A percentile compares a stretch with the other conserved stretches of the same genome.
These are phyloP conservation scores for Otolemur crassicaudatus DNA, from an alignment of 2,797 vertebrate genomes.

Conservation along the genomic window DNA sequence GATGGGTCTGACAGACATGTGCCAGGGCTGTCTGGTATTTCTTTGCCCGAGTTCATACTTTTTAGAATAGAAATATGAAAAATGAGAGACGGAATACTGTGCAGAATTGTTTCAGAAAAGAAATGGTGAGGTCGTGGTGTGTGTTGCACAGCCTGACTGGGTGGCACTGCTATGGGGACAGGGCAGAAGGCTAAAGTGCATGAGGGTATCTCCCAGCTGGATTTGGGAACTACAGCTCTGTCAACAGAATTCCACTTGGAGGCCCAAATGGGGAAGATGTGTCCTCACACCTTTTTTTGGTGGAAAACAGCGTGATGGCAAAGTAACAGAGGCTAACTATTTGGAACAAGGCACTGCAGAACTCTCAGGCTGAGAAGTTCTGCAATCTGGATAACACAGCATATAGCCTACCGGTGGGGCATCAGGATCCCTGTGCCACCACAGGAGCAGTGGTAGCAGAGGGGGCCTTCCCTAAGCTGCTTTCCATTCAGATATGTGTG, in stretches of 20 bases:
- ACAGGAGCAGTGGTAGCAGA: not conserved
- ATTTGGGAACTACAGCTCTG: not conserved
- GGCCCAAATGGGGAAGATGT: not conserved
- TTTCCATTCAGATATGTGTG: not conserved
- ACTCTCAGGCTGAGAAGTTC: not conserved
- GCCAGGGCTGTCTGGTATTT: not conserved
- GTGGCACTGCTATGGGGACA: not conserved
- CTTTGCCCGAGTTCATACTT: not conserved
- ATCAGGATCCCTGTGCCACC: not conserved
- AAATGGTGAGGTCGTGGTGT: not conserved
- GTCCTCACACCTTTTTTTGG: not conserved
- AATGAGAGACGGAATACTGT: not conserved
- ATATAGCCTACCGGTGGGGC: accelerated
- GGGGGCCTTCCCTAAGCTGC: not conserved
- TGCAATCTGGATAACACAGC: not conserved
- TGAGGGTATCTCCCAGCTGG: not conserved
- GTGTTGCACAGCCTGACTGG: not conserved
- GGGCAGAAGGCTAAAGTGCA: not conserved
- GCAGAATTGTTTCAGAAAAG: not conserved
- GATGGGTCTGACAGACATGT: accelerated
- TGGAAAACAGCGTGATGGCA: not conserved
- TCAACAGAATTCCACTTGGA: not conserved
- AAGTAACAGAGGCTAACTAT: not conserved
- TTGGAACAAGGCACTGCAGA: not conserved
- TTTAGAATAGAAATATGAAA: not conserved